phyloP scores from a whole-genome alignment of 2,113 vertebrate genomes.

The Gallinago jamesoni region DNA sequence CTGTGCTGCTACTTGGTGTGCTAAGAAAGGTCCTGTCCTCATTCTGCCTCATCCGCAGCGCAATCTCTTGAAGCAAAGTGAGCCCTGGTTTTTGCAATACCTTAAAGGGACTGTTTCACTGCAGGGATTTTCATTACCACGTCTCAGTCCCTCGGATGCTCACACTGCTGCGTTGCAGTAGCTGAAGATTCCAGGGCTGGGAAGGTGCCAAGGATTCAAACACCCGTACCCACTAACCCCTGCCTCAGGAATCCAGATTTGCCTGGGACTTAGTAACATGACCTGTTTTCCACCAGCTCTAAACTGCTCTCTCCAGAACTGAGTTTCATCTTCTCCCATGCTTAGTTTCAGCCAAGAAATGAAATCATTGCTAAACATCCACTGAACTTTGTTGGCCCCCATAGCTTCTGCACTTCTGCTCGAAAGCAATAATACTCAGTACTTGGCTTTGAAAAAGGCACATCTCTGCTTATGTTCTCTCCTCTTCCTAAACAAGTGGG shows the following conservation, averaged over 20 bases:
- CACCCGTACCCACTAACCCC: neutral
- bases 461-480: neutral
- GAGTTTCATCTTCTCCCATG: conserved; percentile 17
- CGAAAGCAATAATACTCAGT: neutral
- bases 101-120: neutral
- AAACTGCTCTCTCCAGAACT: neutral
- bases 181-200: conserved; percentile 11
- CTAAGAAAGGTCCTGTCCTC: neutral
- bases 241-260: conserved; percentile 32
- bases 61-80: neutral
- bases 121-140: neutral
- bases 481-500: neutral
- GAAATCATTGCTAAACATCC: neutral
- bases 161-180: neutral
- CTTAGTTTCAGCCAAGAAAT: conserved; percentile 23
- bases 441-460: neutral
- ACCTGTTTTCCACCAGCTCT: conserved; percentile 45
- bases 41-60: neutral
- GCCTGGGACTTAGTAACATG: conserved; percentile 20
- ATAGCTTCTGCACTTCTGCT: neutral
- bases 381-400: neutral
- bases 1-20: rapidly evolving
- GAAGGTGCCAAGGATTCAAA: neutral
- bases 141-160: neutral
- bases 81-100: neutral